These are phyloP conservation scores for Drosophila cardini DNA, from an alignment of 1,140 invertebrate genomes.

Conservation along the genomic window DNA sequence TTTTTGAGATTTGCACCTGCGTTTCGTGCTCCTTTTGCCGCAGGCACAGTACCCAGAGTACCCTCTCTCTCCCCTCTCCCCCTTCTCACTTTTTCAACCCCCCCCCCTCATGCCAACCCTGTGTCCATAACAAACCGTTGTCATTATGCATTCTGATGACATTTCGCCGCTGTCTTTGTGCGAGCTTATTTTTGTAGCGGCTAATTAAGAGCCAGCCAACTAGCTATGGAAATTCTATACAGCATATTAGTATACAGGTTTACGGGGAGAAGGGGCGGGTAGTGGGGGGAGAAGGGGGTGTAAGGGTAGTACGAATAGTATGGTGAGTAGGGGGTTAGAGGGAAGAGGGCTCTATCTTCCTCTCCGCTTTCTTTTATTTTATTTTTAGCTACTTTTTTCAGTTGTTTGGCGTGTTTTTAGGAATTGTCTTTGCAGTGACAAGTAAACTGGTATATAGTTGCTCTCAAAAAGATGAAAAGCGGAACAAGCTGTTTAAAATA, in stretches of 20 bases:
- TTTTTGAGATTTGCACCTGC: constrained; percentile 66
- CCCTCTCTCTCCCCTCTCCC: neutral
- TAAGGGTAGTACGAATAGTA: neutral
- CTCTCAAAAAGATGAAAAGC: no score
- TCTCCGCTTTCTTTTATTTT: neutral
- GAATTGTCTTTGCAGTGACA: constrained; percentile 2
- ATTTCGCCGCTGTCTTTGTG: constrained; percentile 66
- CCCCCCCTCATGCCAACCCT: neutral
- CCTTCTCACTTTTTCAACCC: neutral
- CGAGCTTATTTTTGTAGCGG: constrained; percentile 62
- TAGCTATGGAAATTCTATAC: constrained; percentile 57
- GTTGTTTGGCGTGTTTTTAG: neutral
- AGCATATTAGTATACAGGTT: constrained; percentile 38
- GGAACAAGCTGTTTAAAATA: no score
- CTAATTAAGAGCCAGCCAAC: constrained; percentile 67
- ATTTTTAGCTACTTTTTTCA: neutral
- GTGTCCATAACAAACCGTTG: constrained; percentile 46
- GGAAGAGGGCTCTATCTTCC: no score
- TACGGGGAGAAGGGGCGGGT: neutral
- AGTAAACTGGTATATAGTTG: neutral
- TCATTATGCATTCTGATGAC: constrained; percentile 80
- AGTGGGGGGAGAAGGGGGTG: neutral
- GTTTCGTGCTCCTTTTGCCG: constrained; percentile 7
- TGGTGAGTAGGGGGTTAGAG: no score
- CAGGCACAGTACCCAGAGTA: neutral